Percentiles rank a stretch among this genome's conserved stretches.
Conservation (phyloP, 2,888 invertebrate genomes). For the Ditula angustiorana region DNA sequence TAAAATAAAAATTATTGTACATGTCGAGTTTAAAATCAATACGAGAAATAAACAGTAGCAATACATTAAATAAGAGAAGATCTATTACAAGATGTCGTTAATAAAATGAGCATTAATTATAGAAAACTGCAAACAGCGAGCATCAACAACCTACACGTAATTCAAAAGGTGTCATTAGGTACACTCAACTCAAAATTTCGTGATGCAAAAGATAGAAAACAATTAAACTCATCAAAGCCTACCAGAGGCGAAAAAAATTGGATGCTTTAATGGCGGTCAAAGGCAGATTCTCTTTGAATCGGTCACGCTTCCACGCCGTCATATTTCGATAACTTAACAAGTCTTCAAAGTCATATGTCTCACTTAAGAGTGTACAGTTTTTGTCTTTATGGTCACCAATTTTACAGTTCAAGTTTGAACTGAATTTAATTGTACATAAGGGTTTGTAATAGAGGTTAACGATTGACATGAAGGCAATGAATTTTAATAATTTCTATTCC, state of each 20-base stretch:
- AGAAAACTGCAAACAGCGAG: too few relatives aligned
- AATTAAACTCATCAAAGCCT: conserved; percentile 27
- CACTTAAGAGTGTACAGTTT: too few relatives aligned
- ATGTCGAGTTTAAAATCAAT: too few relatives aligned
- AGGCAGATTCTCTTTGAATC: conserved; percentile 48
- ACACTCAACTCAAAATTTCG: conserved; percentile 2
- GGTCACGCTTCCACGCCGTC: conserved; percentile 47
- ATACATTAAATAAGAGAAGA: too few relatives aligned
- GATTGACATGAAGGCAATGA: neutral
- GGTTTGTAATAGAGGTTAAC: neutral
- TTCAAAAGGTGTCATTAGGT: neutral
- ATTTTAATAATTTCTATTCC: conserved; percentile 48
- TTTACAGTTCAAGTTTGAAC: neutral
- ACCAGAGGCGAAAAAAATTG: conserved; percentile 32
- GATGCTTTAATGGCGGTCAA: conserved; percentile 45
- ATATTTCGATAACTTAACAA: neutral
- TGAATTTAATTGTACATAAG: neutral
- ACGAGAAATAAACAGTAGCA: too few relatives aligned
- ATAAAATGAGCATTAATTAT: too few relatives aligned
- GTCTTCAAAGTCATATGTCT: neutral
- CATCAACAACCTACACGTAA: neutral
- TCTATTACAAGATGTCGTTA: too few relatives aligned
- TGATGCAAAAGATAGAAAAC: conserved; percentile 11
- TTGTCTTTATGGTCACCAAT: neutral
- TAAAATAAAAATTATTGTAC: too few relatives aligned